Conservation (phyloP, 2,797 vertebrate genomes). For the Fistularia commersonii region DNA sequence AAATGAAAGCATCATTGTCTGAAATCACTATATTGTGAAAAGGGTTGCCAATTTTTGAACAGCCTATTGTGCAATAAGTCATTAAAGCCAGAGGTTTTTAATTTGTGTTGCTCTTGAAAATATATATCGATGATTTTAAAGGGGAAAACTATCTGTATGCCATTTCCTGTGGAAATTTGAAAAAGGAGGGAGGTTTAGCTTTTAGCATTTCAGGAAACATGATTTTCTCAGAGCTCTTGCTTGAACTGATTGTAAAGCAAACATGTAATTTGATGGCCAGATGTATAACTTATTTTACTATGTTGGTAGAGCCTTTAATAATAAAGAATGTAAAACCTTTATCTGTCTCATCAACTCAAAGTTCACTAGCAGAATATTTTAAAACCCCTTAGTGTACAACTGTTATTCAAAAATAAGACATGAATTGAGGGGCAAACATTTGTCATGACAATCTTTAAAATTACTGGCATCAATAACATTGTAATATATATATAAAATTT, state of each 20-base stretch:
- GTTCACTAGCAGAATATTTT: conserved; percentile 6
- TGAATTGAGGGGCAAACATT: too few species aligned
- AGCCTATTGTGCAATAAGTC: conserved; percentile 83
- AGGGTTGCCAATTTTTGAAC: conserved; percentile 57
- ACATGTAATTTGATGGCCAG: conserved; percentile 67
- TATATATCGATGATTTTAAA: conserved; percentile 54
- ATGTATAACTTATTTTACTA: conserved; percentile 82
- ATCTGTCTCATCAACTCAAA: conserved; percentile 23
- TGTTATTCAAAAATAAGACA: too few species aligned
- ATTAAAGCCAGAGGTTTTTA: conserved; percentile 61
- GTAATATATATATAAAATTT: too few species aligned
- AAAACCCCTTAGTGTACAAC: not conserved
- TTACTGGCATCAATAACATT: too few species aligned
- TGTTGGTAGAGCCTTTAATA: conserved; percentile 80
- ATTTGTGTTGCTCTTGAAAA: conserved; percentile 61
- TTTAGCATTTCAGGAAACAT: conserved; percentile 60
- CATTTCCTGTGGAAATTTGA: conserved; percentile 95
- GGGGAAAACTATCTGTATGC: conserved; percentile 70
- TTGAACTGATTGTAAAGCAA: conserved; percentile 51
- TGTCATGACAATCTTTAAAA: too few species aligned
- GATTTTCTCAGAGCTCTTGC: conserved; percentile 43
- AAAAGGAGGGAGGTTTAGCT: conserved; percentile 27
- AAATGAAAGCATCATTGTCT: conserved; percentile 53
- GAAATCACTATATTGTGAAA: conserved; percentile 34
- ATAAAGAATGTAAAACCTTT: conserved; percentile 75